These are phyloP conservation scores for Aethina tumida DNA, from an alignment of 1,140 invertebrate species.

Conservation along the genomic window DNA sequence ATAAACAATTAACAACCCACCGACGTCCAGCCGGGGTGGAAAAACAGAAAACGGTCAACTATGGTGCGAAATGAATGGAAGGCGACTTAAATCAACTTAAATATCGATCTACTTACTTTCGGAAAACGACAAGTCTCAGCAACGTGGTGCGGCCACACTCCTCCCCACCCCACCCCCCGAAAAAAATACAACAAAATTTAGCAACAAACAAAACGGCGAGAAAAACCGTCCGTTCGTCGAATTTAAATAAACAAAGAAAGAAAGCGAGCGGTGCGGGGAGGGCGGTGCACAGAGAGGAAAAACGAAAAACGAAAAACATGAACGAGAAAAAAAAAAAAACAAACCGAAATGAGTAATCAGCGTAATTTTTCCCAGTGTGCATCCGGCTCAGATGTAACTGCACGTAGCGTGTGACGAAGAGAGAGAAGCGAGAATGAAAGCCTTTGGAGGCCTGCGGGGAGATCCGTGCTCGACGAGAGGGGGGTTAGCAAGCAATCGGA, in stretches of 20 bases:
- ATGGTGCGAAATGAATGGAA: too few relatives aligned
- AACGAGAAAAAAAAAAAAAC: slow-evolving; percentile 22
- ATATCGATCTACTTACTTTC: too few relatives aligned
- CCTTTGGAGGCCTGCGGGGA: slow-evolving; percentile 33
- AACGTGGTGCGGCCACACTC: too few relatives aligned
- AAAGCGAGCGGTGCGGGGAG: neutral
- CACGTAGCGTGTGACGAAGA: slow-evolving; percentile 33
- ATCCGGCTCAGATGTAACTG: slow-evolving; percentile 33
- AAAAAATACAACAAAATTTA: too few relatives aligned
- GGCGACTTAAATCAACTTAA: too few relatives aligned
- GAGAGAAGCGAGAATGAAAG: slow-evolving; percentile 34
- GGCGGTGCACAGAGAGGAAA: slow-evolving; percentile 3
- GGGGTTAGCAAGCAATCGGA: slow-evolving; percentile 37
- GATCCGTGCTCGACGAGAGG: slow-evolving; percentile 33
- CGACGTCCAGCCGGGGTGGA: too few relatives aligned
- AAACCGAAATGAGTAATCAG: slow-evolving; percentile 31
- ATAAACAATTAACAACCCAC: too few relatives aligned
- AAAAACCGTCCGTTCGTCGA: too few relatives aligned
- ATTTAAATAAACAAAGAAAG: slow-evolving; percentile 1
- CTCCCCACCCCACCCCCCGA: too few relatives aligned
- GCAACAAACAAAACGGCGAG: too few relatives aligned
- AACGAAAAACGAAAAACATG: slow-evolving; percentile 8
- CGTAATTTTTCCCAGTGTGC: slow-evolving; percentile 35
- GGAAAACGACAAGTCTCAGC: too few relatives aligned
- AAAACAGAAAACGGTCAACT: too few relatives aligned